These are phyloP conservation scores for Mystacides longicornis DNA, from an alignment of 2,888 invertebrate species.

Conservation along the genomic window DNA sequence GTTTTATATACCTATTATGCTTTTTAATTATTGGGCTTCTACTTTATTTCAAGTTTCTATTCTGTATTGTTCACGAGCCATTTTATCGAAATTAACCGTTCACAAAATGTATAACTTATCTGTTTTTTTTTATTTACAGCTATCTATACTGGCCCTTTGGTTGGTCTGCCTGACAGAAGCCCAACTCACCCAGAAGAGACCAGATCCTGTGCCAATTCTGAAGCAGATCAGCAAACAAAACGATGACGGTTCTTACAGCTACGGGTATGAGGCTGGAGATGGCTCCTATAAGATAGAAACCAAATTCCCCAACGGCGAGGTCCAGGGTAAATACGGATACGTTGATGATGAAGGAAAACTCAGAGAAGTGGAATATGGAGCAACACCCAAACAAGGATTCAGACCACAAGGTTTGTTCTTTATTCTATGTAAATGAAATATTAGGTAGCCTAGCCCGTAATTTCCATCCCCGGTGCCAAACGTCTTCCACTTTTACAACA, in stretches of 20 bases:
- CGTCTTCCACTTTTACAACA: too few species aligned
- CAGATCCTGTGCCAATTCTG: conserved; percentile 72
- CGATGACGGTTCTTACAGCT: conserved; percentile 83
- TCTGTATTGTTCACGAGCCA: too few species aligned
- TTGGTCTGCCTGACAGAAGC: conserved; percentile 23
- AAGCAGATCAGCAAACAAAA: conserved; percentile 81
- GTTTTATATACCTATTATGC: too few species aligned
- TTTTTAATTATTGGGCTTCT: too few species aligned
- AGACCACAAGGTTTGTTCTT: conserved; percentile 75
- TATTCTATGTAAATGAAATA: too few species aligned
- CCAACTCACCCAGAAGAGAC: conserved; percentile 47
- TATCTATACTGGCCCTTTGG: conserved; percentile 23
- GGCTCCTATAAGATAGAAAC: conserved; percentile 84
- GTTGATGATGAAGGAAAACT: conserved; percentile 68
- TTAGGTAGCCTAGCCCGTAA: too few species aligned
- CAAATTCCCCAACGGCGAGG: conserved; percentile 75
- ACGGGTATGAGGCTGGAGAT: conserved; percentile 81
- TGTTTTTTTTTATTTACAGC: conserved; percentile 19
- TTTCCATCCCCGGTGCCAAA: too few species aligned
- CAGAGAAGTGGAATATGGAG: conserved; percentile 80
- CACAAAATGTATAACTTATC: too few species aligned
- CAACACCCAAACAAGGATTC: conserved; percentile 71
- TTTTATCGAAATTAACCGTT: not conserved
- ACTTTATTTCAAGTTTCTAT: too few species aligned
- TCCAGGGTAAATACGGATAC: conserved; percentile 86